These are phyloP conservation scores for Formicarius rufipectus DNA, from an alignment of 2,113 vertebrate genomes.

Conservation along the genomic window DNA sequence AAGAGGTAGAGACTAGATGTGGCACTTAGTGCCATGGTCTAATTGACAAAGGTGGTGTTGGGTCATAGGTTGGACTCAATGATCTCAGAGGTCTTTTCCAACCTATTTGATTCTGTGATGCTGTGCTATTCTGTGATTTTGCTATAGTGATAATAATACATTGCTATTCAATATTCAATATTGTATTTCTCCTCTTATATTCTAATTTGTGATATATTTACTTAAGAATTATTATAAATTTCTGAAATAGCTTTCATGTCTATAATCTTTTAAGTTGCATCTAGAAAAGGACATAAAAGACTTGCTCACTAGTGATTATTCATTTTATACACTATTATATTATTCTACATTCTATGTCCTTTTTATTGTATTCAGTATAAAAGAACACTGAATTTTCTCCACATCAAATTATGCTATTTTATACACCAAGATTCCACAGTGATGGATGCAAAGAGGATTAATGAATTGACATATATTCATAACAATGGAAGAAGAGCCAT, in stretches of 20 bases:
- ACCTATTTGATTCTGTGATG: no score
- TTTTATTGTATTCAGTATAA: not conserved
- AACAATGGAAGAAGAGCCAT: not conserved
- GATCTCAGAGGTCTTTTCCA: no score
- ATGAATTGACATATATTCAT: not conserved
- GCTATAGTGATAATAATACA: not conserved
- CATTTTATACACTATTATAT: not conserved
- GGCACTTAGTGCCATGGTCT: no score
- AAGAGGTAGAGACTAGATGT: no score
- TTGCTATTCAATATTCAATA: not conserved
- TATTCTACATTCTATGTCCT: not conserved
- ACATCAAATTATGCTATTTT: not conserved
- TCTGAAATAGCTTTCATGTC: not conserved
- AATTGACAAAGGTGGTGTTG: no score
- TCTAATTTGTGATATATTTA: not conserved
- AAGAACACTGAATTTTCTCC: not conserved
- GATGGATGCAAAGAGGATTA: not conserved
- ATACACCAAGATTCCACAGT: not conserved
- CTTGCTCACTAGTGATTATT: not conserved
- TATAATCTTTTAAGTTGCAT: not conserved
- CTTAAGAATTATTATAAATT: not conserved
- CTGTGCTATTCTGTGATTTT: not conserved
- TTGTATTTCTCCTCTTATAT: not conserved
- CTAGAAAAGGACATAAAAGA: not conserved
- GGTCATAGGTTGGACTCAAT: no score